Base-by-base conservation (phyloP, 2,113 vertebrate species). In the Myotis brandtii region DNA sequence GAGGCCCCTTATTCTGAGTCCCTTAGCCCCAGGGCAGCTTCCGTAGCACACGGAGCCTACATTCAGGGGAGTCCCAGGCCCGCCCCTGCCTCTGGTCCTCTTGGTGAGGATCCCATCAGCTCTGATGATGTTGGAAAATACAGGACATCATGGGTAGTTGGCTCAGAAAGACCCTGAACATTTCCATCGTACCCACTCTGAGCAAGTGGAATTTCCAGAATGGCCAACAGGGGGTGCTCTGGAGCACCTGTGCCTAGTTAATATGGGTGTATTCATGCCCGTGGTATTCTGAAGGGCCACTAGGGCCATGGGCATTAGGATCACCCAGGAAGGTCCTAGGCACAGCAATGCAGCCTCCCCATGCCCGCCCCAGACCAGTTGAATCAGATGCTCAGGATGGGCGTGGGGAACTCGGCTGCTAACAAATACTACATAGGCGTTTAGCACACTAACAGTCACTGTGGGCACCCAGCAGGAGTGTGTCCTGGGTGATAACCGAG, bases 281-380 rank as follows among this genome's bases (percentile, higher is more conserved):
- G 12, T 37, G 46, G 37, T 32, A 72, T 76, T 23, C 50, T 64
- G 23, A 54, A 25, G 59, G 25, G 25, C 10, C 59, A 27, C 59
- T 27, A 62, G 0, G 21, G 8, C 16, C 43, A 34, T 20, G 9
- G 25, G 34, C 14, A 20, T 64, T 6, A 34, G 3, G 27, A 40
- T 83, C 32, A 67, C 37, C 21, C 6, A 34, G 46, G 59, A 34
- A 21, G 46, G n/a, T 3, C 0, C 0, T 10, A 46, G 6, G 54
- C 80, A 32, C 59, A 70, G 9, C 46, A 13, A 46, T 0, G 7
- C 9, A 1, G 2, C 1, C 40, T n/a, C 43, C 18, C 50, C 23
- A 2, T 4, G 11, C 30, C 21, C 0, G 0, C n/a, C 12, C 25
- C 5, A 43, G 10, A 8, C 30, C 8, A 27, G 2, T 20, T 43